Evolutionary conservation across 2,888 invertebrate species (phyloP), one percentile per base, ranked within the genome.

Genomic region (Spodoptera exigua): DNA sequence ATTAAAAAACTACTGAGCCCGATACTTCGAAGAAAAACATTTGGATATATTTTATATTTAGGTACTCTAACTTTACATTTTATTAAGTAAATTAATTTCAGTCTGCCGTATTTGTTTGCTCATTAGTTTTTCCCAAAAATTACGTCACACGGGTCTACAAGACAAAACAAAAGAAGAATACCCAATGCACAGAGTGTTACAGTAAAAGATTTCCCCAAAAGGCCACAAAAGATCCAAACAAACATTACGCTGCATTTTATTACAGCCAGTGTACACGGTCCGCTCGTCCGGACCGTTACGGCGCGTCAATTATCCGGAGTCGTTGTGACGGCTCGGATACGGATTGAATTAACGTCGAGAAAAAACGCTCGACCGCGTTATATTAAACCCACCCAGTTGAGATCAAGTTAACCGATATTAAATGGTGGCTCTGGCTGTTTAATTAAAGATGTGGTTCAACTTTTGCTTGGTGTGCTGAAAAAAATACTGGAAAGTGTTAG

Each of bases 321-420:
- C 71, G 57, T 63, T 63, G 76, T 78, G 73, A 78, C 72, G 76
- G 68, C 53, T 62, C 63, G 62, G 81, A 73, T 79, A 72, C 70
- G 76, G 69, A 80, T 80, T 79, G 75, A 78, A 80, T 80, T 80
- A 79, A 70, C 70, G 70, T 64, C 60, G 63, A 64, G 70, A 73
- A 79, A 78, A 78, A 78, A 76, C 65, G 59, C 61, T 57, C 66
- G 45, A 60, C 59, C 55, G 35, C 53, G 53, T 70, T 61, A 74
- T 63, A 77, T 65, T 69, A 74, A 65, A 60, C 74, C 56, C 74
- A 61, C 53, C 44, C 58, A 51, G 60, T 74, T 63, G 60, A 69
- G 65, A 74, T 76, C 70, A 62, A 55, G 43, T 57, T 64, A 68
- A 61, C 54, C 61, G 57, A 75, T 73, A 57, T 72, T 76, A 54